Evolutionary conservation across 2,113 vertebrate genomes (phyloP), one percentile per base, ranked within the genome.

Genomic region (Pterocles gutturalis): DNA sequence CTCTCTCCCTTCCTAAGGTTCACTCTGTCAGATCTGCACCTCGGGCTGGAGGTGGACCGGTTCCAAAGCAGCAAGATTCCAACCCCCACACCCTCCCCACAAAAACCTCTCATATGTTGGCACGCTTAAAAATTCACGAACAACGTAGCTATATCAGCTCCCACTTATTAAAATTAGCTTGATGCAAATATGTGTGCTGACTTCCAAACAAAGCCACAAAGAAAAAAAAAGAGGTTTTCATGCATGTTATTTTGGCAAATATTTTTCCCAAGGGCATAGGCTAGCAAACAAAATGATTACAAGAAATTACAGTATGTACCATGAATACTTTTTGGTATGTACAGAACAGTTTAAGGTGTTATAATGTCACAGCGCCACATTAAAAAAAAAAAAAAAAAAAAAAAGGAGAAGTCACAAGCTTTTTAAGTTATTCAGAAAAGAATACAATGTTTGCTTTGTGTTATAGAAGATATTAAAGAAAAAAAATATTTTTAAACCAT

Each of bases 251-350:
- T 95, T 94, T 91, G 93, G 73, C 91, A 95, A 87, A 78, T 61
- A 55, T 36, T 89, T 89, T 79, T 87, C 91, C 84, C 84, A 53
- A 76, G 46, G 65, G 84, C 65, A 83, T 12, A 43, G 11, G n/a
- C 36, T 88, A 94, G 78, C 0, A 2, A 95, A 85, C 48, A 93
- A 93, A 95, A 72, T 0, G 7, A 91, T 90, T 88, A 91, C 58
- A 90, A 85, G 62, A 93, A 91, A 94, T 93, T 80, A 95, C 70
- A 66, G 61, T 72, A 87, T 69, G 80, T 91, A 89, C 53, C 11
- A 48, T 65, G 70, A 85, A 62, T 82, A 93, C 28, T 82, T 79
- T 78, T 91, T 75, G 61, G 84, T 72, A 93, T 79, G 67, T 83
- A 78, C 24, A 79, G 54, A 87, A 93, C 81, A 93, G 79, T 93